A percentile compares a stretch with the other conserved stretches of the same genome.
These are phyloP conservation scores for Zophobas atratus DNA, from an alignment of 1,140 invertebrate species.

Conservation along the genomic window DNA sequence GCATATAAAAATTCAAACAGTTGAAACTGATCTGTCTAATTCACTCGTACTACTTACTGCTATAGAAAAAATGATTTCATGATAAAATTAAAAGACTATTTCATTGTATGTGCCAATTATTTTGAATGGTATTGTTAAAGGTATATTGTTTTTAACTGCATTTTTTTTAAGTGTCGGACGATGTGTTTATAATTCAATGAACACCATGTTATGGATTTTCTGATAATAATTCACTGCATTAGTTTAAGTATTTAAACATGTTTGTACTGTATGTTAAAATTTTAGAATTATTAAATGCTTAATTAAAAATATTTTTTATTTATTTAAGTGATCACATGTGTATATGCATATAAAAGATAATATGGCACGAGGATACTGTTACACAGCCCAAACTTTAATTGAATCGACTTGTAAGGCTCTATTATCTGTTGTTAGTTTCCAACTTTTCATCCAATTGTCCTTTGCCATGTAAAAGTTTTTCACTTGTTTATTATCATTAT, in stretches of 20 bases:
- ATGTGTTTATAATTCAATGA: constrained; percentile 14
- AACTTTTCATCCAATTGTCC: constrained; percentile 56
- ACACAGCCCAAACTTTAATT: constrained; percentile 57
- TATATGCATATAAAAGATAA: not conserved
- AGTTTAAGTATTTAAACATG: constrained; percentile 2
- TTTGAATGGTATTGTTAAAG: not conserved
- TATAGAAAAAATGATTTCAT: too few relatives aligned
- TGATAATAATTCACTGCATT: not conserved
- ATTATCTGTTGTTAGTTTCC: constrained; percentile 46
- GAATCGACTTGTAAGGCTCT: constrained; percentile 57
- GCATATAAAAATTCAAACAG: too few relatives aligned
- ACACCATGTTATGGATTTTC: not conserved
- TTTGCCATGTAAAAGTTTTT: constrained; percentile 54
- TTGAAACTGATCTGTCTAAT: too few relatives aligned
- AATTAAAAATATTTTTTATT: not conserved
- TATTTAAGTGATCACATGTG: not conserved
- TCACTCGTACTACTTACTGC: too few relatives aligned
- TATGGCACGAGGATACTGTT: constrained; percentile 26
- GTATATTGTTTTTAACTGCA: not conserved
- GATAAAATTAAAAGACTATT: too few relatives aligned
- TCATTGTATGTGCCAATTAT: too few relatives aligned
- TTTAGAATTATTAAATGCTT: not conserved
- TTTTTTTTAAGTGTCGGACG: constrained; percentile 11
- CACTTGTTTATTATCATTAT: constrained; percentile 46
- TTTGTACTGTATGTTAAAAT: not conserved